Conservation (phyloP, 64 coral and sea anemone species). For the Actinia tenebrosa region DNA sequence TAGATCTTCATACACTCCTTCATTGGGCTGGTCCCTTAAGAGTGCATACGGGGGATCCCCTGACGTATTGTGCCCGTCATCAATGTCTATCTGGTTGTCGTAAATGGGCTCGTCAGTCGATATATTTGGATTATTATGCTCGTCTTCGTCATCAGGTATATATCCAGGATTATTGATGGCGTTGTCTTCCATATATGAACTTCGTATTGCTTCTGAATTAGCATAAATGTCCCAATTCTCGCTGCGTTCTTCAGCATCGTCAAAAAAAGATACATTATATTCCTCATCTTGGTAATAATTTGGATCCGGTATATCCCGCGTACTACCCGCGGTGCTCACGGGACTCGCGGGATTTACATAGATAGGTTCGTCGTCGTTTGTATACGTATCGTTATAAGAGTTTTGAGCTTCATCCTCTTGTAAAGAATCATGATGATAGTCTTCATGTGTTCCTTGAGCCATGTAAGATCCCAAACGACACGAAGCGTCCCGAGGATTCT, state of each 20-base stretch:
- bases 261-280: background rate
- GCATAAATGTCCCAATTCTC: background rate
- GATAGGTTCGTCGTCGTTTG: background rate
- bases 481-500: background rate
- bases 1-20: background rate
- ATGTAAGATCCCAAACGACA: background rate
- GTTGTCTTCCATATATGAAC: background rate
- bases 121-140: background rate
- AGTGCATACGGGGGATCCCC: background rate
- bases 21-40: background rate
- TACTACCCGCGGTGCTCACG: background rate
- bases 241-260: background rate
- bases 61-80: background rate
- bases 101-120: background rate
- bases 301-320: background rate
- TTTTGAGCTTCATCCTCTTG: background rate
- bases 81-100: background rate
- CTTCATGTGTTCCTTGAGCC: background rate
- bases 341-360: conserved; percentile 8
- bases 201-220: conserved; percentile 5
- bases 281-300: background rate
- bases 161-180: background rate
- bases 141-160: background rate
- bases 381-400: background rate
- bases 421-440: background rate